Conservation (phyloP, 37 sponge, comb jelly and placozoan species). For the Oscarella lobularis region DNA sequence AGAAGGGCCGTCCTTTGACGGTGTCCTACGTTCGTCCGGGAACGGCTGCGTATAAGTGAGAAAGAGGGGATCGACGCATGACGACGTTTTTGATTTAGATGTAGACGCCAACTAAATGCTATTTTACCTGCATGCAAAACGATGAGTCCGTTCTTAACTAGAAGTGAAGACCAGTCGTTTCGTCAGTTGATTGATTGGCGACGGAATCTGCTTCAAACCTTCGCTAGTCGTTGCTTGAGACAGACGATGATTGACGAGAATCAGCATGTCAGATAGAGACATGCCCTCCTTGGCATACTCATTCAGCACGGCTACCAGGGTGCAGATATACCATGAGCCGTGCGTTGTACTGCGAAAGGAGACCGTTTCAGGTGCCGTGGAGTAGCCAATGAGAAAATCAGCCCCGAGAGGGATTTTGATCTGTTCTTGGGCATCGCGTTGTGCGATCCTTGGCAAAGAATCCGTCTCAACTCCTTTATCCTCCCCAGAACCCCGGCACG, state of each 20-base stretch:
- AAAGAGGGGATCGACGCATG: too few relatives aligned
- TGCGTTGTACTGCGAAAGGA: conserved; percentile 59
- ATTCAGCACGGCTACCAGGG: conserved; percentile 44
- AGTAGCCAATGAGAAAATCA: conserved; percentile 70
- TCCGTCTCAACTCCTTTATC: conserved; percentile 17
- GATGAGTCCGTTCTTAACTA: too few relatives aligned
- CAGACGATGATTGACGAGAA: conserved; percentile 53
- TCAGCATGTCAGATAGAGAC: conserved; percentile 52
- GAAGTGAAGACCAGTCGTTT: conserved; percentile 13
- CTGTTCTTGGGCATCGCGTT: conserved; percentile 9
- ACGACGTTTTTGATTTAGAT: too few relatives aligned
- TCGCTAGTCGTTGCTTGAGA: conserved; percentile 56
- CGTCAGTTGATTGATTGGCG: conserved; percentile 55
- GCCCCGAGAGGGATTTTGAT: conserved; percentile 51
- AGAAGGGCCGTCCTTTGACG: conserved; percentile 53
- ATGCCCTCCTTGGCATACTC: conserved; percentile 21
- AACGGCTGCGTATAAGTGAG: conserved; percentile 47
- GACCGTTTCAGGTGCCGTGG: conserved; percentile 56
- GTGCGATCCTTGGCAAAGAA: too few relatives aligned
- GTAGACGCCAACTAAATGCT: too few relatives aligned
- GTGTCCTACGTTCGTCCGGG: conserved; percentile 54
- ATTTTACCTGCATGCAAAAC: too few relatives aligned
- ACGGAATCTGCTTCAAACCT: conserved; percentile 68
- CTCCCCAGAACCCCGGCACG: conserved; percentile 64
- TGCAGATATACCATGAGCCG: conserved; percentile 78